These are phyloP conservation scores for Peromyscus attwateri DNA, from an alignment of 2,797 vertebrate species.

Conservation along the genomic window DNA sequence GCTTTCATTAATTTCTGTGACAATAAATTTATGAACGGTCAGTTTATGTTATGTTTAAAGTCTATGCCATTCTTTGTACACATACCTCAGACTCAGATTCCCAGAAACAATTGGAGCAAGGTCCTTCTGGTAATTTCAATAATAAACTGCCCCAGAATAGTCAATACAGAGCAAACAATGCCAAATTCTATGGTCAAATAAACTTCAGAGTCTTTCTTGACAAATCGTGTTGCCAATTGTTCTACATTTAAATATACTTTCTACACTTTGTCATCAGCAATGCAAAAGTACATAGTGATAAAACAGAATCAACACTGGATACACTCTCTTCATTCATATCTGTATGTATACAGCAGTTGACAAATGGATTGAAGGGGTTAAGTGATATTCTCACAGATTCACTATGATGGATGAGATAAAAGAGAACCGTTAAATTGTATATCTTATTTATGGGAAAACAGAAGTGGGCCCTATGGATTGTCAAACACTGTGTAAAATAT, in stretches of 20 bases:
- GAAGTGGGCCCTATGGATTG: slow-evolving; percentile 86
- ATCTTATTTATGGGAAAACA: slow-evolving; percentile 88
- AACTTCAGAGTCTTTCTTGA: slow-evolving; percentile 43
- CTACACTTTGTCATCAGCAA: slow-evolving; percentile 76
- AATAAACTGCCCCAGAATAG: slow-evolving; percentile 22
- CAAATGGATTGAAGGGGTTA: slow-evolving; percentile 86
- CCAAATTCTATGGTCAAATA: background rate
- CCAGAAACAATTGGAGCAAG: background rate
- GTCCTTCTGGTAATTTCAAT: slow-evolving; percentile 35
- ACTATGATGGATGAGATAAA: slow-evolving; percentile 87
- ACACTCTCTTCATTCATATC: slow-evolving; percentile 82
- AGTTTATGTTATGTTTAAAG: slow-evolving; percentile 32
- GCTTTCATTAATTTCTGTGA: background rate
- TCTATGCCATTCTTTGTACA: background rate
- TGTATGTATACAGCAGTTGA: slow-evolving; percentile 80
- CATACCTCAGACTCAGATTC: background rate
- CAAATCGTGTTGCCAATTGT: background rate
- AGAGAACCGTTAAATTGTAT: slow-evolving; percentile 87
- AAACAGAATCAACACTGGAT: slow-evolving; percentile 80
- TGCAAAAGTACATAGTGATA: slow-evolving; percentile 83
- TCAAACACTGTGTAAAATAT: slow-evolving; percentile 88
- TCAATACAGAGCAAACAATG: background rate
- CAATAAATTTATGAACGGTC: background rate
- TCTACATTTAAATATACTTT: slow-evolving; percentile 51
- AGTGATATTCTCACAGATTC: slow-evolving; percentile 87